A percentile compares a stretch with the other conserved stretches of the same genome.
phyloP scores from a whole-genome alignment of 2,888 invertebrate genomes.

The Dyspetes luteomarginatus region DNA sequence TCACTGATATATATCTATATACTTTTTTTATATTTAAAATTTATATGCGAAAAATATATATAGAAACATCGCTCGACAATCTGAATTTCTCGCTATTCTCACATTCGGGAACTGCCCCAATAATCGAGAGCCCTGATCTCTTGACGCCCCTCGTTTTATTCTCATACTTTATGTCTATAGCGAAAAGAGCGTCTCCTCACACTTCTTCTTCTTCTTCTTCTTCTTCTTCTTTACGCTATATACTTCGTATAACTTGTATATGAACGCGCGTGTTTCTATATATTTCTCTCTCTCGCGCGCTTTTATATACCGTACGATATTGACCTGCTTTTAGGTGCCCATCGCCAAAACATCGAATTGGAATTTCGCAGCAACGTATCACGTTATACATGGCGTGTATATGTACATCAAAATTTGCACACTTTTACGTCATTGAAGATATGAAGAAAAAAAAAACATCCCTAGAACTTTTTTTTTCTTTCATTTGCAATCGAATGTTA shows the following conservation, averaged over 20 bases:
- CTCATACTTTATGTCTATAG: constrained; percentile 26
- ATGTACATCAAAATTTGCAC: constrained; percentile 21
- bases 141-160: constrained; percentile 23
- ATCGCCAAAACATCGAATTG: constrained; percentile 65
- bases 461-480: not conserved
- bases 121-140: constrained; percentile 30
- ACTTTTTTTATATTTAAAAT: too few relatives aligned
- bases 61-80: not conserved
- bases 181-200: constrained; percentile 37
- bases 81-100: constrained; percentile 30
- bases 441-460: not conserved
- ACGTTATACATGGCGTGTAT: constrained; percentile 29
- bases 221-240: constrained; percentile 1
- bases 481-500: not conserved
- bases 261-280: constrained; percentile 40
- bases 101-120: constrained; percentile 40
- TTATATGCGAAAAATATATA: not conserved
- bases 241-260: constrained; percentile 18
- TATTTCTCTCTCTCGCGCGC: constrained; percentile 30
- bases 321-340: constrained; percentile 66
- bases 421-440: constrained; percentile 33
- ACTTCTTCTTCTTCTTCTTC: constrained; percentile 17
- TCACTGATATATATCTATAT: too few relatives aligned
- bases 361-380: constrained; percentile 60
- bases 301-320: constrained; percentile 65